phyloP scores from a whole-genome alignment of 2,113 vertebrate species.

The Porphyrio hochstetteri region DNA sequence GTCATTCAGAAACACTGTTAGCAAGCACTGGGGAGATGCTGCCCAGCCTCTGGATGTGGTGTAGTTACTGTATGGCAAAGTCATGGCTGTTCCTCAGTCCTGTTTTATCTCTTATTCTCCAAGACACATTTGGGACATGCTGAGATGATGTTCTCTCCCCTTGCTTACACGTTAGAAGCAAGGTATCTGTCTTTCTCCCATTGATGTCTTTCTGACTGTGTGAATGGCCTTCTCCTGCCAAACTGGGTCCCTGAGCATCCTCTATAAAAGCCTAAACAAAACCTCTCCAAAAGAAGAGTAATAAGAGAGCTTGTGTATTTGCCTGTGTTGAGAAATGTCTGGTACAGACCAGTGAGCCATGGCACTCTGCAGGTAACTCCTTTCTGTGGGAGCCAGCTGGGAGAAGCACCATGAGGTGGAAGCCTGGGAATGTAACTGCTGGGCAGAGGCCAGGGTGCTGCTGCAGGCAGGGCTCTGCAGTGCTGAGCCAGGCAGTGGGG shows the following conservation, averaged over 20 bases:
- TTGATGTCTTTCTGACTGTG: neutral
- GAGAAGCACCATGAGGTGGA: neutral
- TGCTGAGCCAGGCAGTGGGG: neutral
- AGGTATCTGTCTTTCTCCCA: neutral
- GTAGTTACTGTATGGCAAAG: neutral
- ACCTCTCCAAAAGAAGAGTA: neutral
- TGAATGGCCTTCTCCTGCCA: neutral
- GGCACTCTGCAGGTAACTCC: neutral
- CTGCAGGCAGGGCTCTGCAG: neutral
- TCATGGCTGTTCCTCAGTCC: neutral
- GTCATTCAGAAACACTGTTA: neutral
- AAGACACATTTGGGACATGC: neutral
- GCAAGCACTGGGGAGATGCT: neutral
- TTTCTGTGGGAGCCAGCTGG: neutral
- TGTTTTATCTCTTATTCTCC: neutral
- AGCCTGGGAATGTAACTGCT: neutral
- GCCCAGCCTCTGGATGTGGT: neutral
- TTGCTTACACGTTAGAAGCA: neutral
- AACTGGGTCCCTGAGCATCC: neutral
- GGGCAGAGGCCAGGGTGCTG: neutral
- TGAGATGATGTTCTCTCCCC: neutral
- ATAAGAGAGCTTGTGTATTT: neutral
- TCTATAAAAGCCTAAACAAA: neutral
- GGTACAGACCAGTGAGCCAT: neutral
- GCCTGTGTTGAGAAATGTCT: neutral